Evolutionary conservation across 2,888 invertebrate species (phyloP), one percentile per base, ranked within the genome.

Genomic region (Blera fallax): DNA sequence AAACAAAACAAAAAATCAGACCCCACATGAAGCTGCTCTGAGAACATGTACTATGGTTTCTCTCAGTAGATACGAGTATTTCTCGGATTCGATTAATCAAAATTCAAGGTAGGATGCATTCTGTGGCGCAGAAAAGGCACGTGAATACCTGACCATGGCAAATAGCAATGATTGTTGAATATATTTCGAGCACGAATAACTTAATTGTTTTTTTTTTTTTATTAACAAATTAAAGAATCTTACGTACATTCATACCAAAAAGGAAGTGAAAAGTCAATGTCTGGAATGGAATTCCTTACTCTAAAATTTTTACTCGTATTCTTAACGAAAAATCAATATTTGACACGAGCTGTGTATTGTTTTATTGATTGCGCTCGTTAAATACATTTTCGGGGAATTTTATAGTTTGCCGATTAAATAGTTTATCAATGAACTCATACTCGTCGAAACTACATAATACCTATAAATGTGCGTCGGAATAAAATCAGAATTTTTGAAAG

Each of bases 51-150:
- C 40, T 54, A 24, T 24, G 56, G 69, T 69, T 69, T 27, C 14
- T 29, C 2, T 43, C 37, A 7, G 43, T 43, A 45, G 32, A 54
- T 32, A n/a, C n/a, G n/a, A n/a, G n/a, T n/a, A n/a, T 69, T 37
- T 62, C 62, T 76, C 43, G 3, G 48, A 40, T 58, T 56, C 70
- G 64, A 76, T 76, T 58, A 82, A 82, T 82, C 70, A 76, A 82
- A 48, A 82, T 76, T 76, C 70, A 82, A 82, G 81, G 76, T 76
- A 64, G 48, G 70, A 76, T 76, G 64, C 69, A 40, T 27, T 82
- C 14, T 24, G 24, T 4, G 24, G 2, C 24, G 24, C 4, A 4
- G 4, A 3, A 34, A 14, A 37, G 27, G 65, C 64, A 64, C 62
- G 69, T 56, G 24, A 24, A 24, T 24, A 73, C 50, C 50, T 60